A percentile compares a stretch with the other conserved stretches of the same genome.
Conservation (phyloP, 2,888 invertebrate genomes). For the Apeira syringaria region DNA sequence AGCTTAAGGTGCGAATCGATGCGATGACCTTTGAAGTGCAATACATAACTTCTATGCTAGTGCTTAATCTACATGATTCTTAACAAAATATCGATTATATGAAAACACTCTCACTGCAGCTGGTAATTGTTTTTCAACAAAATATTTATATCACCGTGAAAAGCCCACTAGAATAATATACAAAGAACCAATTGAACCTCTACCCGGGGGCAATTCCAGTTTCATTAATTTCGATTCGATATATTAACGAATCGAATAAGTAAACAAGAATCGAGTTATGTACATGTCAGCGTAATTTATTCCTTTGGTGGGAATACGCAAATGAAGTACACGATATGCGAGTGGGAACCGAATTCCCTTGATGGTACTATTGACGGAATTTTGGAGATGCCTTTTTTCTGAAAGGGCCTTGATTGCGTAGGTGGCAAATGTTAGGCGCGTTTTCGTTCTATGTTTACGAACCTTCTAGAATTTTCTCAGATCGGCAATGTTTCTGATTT, state of each 20-base stretch:
- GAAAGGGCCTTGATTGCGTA: slow-evolving; percentile 17
- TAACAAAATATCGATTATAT: no score
- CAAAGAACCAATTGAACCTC: slow-evolving; percentile 14
- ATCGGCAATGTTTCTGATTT: neutral
- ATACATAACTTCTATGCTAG: no score
- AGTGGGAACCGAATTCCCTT: slow-evolving; percentile 12
- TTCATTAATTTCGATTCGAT: slow-evolving; percentile 21
- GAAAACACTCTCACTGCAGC: no score
- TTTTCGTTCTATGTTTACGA: neutral
- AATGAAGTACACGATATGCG: slow-evolving; percentile 22
- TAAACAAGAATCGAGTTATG: slow-evolving; percentile 25
- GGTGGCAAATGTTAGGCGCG: slow-evolving; percentile 9
- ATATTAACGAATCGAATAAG: slow-evolving; percentile 23
- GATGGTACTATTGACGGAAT: slow-evolving; percentile 21
- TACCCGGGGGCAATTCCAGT: slow-evolving; percentile 10
- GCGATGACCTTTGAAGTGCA: no score
- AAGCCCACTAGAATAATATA: neutral
- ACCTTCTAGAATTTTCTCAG: slow-evolving; percentile 4
- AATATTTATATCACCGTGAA: neutral
- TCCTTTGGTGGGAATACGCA: slow-evolving; percentile 19
- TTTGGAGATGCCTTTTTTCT: slow-evolving; percentile 10
- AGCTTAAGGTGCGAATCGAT: no score
- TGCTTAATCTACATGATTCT: no score
- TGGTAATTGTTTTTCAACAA: no score
- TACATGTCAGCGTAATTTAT: slow-evolving; percentile 22